phyloP scores from a whole-genome alignment of 1,140 invertebrate genomes.

The Atta cephalotes region DNA sequence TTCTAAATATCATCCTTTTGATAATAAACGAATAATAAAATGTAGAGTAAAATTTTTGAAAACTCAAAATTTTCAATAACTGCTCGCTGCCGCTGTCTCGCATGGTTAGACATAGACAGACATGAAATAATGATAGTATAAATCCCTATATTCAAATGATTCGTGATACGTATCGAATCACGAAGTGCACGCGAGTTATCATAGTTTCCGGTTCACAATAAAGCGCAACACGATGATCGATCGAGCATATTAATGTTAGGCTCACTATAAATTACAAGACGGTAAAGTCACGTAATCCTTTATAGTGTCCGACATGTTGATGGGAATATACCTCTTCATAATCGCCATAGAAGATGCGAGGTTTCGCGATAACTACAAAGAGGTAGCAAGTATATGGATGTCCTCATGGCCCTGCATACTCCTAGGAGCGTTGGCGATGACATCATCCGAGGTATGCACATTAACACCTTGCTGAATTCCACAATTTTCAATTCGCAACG shows the following conservation, averaged over 20 bases:
- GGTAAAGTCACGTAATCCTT: constrained; percentile 63
- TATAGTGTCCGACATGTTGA: constrained; percentile 91
- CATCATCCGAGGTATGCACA: constrained; percentile 88
- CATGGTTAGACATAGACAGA: background rate
- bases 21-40: background rate
- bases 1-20: background rate
- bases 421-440: constrained; percentile 89
- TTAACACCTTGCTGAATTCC: constrained; percentile 34
- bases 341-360: constrained; percentile 90
- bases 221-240: constrained; percentile 53
- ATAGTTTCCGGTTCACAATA: constrained; percentile 52
- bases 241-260: constrained; percentile 63
- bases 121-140: constrained; percentile 23
- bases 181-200: constrained; percentile 54
- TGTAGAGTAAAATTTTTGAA: background rate
- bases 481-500: constrained; percentile 56
- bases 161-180: constrained; percentile 30
- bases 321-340: constrained; percentile 92
- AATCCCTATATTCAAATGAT: constrained; percentile 51
- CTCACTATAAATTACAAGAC: constrained; percentile 67
- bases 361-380: constrained; percentile 89
- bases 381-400: constrained; percentile 89
- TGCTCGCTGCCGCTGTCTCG: background rate
- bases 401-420: constrained; percentile 89
- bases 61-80: background rate